Evolutionary conservation across 2,113 vertebrate genomes (phyloP).

Genomic region (Pontoporia blainvillei): DNA sequence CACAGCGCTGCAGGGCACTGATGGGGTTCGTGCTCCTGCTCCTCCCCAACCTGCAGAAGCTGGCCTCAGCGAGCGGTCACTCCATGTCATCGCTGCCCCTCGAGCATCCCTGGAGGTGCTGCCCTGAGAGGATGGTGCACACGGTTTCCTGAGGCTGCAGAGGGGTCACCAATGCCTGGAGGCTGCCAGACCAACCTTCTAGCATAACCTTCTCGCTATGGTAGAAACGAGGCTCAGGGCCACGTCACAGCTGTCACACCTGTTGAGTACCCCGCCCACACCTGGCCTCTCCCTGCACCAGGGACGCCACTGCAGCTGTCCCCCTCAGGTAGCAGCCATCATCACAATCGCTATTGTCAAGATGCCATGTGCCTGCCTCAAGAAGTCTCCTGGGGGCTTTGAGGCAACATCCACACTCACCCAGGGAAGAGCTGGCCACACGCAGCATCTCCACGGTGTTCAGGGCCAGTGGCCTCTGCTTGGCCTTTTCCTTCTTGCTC

Average conservation of each 20-base stretch:
- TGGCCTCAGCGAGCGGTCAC: not conserved
- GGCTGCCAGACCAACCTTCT: not conserved
- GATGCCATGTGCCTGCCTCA: rapidly evolving
- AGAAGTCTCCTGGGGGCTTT: not conserved
- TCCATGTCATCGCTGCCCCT: not conserved
- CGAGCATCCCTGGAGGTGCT: not conserved
- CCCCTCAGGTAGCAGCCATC: not conserved
- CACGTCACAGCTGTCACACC: not conserved
- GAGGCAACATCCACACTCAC: constrained; percentile 74
- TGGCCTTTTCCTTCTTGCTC: constrained; percentile 95
- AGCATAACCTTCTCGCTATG: not conserved
- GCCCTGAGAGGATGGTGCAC: not conserved
- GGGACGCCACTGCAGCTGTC: not conserved
- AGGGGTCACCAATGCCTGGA: not conserved
- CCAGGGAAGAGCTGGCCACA: constrained; percentile 94
- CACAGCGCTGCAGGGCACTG: not conserved
- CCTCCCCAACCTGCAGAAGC: not conserved
- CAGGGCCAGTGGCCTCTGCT: constrained; percentile 94
- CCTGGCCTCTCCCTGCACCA: not conserved
- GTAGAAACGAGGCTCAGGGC: not conserved
- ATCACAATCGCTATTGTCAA: not conserved
- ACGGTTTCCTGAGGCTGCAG: not conserved
- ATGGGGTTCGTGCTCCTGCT: not conserved
- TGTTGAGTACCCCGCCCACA: not conserved
- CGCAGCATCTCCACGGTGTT: constrained; percentile 99